Base-by-base conservation (phyloP, 2,113 vertebrate genomes). In the Hystrix cristata region DNA sequence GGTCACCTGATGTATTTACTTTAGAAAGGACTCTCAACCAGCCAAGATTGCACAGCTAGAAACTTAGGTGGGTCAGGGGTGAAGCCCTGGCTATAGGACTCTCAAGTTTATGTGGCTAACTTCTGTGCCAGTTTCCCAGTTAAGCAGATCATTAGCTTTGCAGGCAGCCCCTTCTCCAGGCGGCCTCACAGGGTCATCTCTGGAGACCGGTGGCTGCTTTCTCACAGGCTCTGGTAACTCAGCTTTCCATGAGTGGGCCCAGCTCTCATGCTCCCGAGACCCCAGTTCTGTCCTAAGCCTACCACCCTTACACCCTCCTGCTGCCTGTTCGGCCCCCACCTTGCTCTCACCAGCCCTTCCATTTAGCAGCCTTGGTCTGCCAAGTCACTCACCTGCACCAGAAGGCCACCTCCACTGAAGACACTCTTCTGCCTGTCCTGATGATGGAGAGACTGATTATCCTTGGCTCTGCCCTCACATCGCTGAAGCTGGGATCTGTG, bases 1-100 rank as follows among this genome's bases (percentile, higher is more conserved):
- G 31, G 59, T 60, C 21, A 85, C 13, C 31, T 86, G 91, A 85
- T 89, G 62, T 19, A 87, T 34, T 91, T 86, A 80, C 94, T 83
- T 9, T 43, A 79, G 53, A 62, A 55, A n/a, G 29, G 25, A 95
- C 10, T 38, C 38, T 72, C 7, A 27, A 62, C 25, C 16, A 65
- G 51, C 14, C 43, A 38, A 59, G 51, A 74, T 15, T 12, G 2
- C 13, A 67, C 19, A 51, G 19, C 14, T 27, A 46, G 59, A 46
- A 62, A 65, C 25, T 23, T 34, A 14, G 43, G 34, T 60, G 65
- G 43, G 79, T 85, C 38, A 74, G 51, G 62, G n/a, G 29, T 23
- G 43, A 13, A 67, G 10, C 12, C n/a, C 48, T 29, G 3, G 25
- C n/a, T 21, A 15, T 23, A 7, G 23, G 8, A 88, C 23, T n/a